Conservation (phyloP, 2,113 vertebrate species). For the Equus przewalskii region DNA sequence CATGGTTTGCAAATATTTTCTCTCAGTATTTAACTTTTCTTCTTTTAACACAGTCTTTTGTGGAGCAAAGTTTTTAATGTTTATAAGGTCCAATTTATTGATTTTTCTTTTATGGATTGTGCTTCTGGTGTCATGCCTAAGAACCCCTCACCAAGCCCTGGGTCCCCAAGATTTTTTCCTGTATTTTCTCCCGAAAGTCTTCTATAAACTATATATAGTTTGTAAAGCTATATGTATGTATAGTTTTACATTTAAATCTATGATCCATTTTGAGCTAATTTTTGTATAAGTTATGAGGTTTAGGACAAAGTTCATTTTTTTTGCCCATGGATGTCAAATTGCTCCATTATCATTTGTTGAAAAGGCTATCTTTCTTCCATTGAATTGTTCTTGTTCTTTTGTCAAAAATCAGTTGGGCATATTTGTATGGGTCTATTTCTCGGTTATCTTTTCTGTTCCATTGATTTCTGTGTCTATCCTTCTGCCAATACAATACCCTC, state of each 20-base stretch:
- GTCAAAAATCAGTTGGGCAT: slow-evolving; percentile 10
- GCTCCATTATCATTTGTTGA: neutral
- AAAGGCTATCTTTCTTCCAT: neutral
- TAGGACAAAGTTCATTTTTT: neutral
- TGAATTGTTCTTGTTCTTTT: neutral
- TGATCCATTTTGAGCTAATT: slow-evolving; percentile 10
- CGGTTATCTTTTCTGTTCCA: neutral
- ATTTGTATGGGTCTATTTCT: neutral
- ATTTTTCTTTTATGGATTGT: slow-evolving; percentile 8
- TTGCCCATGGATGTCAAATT: neutral
- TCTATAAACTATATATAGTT: neutral
- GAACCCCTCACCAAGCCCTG: neutral
- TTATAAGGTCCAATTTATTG: neutral
- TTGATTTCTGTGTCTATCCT: neutral
- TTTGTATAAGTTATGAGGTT: neutral
- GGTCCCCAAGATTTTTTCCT: neutral
- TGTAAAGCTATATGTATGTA: neutral
- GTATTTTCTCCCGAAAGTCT: neutral
- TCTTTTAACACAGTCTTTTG: neutral
- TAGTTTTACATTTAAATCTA: slow-evolving; percentile 17
- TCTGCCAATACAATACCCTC: neutral
- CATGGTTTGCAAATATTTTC: neutral
- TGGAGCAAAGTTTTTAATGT: slow-evolving; percentile 7
- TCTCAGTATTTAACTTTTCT: neutral
- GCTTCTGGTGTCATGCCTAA: neutral